phyloP scores from a whole-genome alignment of 2,113 vertebrate species.

The Amia ocellicauda region DNA sequence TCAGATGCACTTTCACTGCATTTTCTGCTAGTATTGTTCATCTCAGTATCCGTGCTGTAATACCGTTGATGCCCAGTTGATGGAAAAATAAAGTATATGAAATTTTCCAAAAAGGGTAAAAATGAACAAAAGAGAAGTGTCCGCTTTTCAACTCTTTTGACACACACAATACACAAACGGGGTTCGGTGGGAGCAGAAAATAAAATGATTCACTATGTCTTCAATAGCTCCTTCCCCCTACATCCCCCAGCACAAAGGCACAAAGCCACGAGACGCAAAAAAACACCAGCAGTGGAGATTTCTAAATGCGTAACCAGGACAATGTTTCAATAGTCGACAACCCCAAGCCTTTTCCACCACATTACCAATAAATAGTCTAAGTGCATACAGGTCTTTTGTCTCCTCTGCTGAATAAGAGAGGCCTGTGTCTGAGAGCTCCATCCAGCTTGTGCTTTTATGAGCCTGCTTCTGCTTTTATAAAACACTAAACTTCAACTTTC shows the following conservation, averaged over 20 bases:
- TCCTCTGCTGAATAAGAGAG: constrained; percentile 10
- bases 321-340: constrained; percentile 3
- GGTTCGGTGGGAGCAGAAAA: too few species aligned
- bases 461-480: constrained; percentile 2
- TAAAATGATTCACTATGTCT: neutral
- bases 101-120: too few species aligned
- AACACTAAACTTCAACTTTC: neutral
- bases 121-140: too few species aligned
- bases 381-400: constrained; percentile 14
- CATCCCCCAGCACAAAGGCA: neutral
- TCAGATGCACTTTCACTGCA: too few species aligned
- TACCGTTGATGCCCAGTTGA: too few species aligned
- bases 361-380: constrained; percentile 12
- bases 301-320: constrained; percentile 14
- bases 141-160: too few species aligned
- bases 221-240: neutral
- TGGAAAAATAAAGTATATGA: too few species aligned
- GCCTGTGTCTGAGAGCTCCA: constrained; percentile 6
- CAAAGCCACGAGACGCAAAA: neutral
- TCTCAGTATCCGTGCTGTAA: too few species aligned
- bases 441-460: neutral
- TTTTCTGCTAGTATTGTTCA: too few species aligned
- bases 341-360: constrained; percentile 12
- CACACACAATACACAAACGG: too few species aligned
- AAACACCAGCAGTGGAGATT: neutral